These are phyloP conservation scores for Helicoverpa zea DNA, from an alignment of 1,140 invertebrate species.

Conservation along the genomic window DNA sequence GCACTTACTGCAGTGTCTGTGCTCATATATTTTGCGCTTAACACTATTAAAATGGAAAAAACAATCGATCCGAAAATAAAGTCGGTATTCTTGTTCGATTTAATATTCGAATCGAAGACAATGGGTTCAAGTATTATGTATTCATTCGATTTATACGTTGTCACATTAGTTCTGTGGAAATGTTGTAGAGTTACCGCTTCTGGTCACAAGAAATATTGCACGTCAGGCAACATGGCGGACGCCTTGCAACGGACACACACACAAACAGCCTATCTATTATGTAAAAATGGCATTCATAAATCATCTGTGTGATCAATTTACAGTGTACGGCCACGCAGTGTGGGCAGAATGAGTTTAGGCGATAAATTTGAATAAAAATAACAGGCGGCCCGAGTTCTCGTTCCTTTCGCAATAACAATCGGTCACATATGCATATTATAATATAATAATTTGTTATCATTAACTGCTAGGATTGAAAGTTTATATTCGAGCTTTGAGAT, in stretches of 20 bases:
- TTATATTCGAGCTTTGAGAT: neutral
- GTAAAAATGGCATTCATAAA: conserved; percentile 70
- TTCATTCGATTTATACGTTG: conserved; percentile 39
- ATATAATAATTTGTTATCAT: conserved; percentile 40
- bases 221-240: conserved; percentile 41
- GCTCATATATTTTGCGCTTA: conserved; percentile 8
- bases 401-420: conserved; percentile 48
- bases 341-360: conserved; percentile 66
- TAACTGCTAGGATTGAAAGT: conserved; percentile 1
- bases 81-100: conserved; percentile 29
- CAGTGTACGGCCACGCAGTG: conserved; percentile 60
- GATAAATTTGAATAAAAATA: conserved; percentile 67
- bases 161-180: conserved; percentile 43
- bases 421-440: conserved; percentile 46
- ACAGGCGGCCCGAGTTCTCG: conserved; percentile 24
- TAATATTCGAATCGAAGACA: conserved; percentile 29
- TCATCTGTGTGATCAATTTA: conserved; percentile 69
- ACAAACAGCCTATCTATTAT: conserved; percentile 56
- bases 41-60: conserved; percentile 18
- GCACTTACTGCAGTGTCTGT: conserved; percentile 4
- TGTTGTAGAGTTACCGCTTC: conserved; percentile 46
- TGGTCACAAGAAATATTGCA: conserved; percentile 51
- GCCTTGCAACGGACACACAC: conserved; percentile 37
- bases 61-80: conserved; percentile 37
- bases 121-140: conserved; percentile 28